These are phyloP conservation scores for Agonopterix heracliana DNA, from an alignment of 2,888 invertebrate genomes.

Conservation along the genomic window DNA sequence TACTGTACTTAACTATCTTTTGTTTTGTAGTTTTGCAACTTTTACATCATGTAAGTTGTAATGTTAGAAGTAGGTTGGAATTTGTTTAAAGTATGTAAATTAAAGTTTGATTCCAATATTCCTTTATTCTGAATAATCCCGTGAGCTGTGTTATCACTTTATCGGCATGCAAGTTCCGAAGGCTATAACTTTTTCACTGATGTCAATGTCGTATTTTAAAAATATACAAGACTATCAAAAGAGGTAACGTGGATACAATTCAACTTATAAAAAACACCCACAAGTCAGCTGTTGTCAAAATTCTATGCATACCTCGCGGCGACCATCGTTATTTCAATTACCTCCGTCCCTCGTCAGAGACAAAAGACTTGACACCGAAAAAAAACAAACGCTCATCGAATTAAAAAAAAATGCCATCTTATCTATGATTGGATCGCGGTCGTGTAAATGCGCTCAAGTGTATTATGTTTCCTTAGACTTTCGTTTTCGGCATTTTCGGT, in stretches of 20 bases:
- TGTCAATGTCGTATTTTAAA: too few species aligned
- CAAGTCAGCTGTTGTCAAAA: conserved; percentile 68
- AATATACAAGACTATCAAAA: too few species aligned
- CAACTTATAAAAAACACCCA: conserved; percentile 14
- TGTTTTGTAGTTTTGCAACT: too few species aligned
- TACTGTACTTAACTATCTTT: too few species aligned
- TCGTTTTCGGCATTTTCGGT: conserved; percentile 57
- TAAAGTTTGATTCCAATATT: too few species aligned
- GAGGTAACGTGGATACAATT: neutral
- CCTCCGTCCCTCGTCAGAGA: conserved; percentile 70
- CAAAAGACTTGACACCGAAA: conserved; percentile 68
- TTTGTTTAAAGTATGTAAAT: too few species aligned
- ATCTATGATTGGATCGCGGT: conserved; percentile 76
- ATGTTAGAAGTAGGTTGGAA: too few species aligned
- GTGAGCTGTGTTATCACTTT: too few species aligned
- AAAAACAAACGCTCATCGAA: conserved; percentile 41
- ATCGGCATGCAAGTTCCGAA: too few species aligned
- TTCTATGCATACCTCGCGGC: conserved; percentile 63
- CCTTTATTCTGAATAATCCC: too few species aligned
- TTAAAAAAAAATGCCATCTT: conserved; percentile 48
- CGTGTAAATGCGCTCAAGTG: conserved; percentile 67
- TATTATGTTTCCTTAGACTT: conserved; percentile 54
- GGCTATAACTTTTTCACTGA: too few species aligned
- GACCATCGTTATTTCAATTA: conserved; percentile 74
- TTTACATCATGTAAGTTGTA: too few species aligned